Percentiles rank a stretch among this genome's conserved stretches.
These are phyloP conservation scores for Whitmania pigra DNA, from an alignment of 1,140 invertebrate genomes.

Conservation along the genomic window DNA sequence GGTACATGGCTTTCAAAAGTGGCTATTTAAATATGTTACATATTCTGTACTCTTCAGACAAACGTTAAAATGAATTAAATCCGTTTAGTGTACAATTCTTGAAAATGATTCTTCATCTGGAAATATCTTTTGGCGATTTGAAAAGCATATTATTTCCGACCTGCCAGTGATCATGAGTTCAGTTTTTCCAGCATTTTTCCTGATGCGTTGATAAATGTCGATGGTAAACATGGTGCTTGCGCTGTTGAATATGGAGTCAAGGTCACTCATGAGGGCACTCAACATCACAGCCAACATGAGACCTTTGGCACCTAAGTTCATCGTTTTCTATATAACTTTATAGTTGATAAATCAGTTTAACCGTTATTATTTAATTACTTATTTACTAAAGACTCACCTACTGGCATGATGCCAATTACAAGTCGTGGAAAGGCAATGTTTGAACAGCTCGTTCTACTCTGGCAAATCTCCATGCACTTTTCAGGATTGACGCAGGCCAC, in stretches of 20 bases:
- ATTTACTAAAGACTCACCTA: conserved; percentile 1
- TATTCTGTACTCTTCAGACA: too few species aligned
- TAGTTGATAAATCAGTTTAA: background rate
- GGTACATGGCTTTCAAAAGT: conserved; percentile 9
- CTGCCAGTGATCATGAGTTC: conserved; percentile 47
- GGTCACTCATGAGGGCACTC: conserved; percentile 38
- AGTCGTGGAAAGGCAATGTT: conserved; percentile 21
- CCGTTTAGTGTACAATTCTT: background rate
- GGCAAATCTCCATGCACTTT: conserved; percentile 11
- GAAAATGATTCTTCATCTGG: background rate
- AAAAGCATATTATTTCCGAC: conserved; percentile 28
- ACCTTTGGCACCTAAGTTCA: conserved; percentile 12
- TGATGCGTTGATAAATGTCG: conserved; percentile 44
- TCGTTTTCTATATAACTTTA: background rate
- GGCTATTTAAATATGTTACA: too few species aligned
- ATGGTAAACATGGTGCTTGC: conserved; percentile 49
- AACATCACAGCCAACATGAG: conserved; percentile 25
- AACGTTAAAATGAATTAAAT: background rate
- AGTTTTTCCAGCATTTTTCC: conserved; percentile 35
- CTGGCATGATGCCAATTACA: conserved; percentile 19
- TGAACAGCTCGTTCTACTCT: conserved; percentile 14
- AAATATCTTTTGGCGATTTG: too few species aligned
- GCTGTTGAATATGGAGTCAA: conserved; percentile 48
- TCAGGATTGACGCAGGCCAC: conserved; percentile 13
- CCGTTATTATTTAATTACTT: background rate